A percentile compares a stretch with the other conserved stretches of the same genome.
Evolutionary conservation across 2,113 vertebrate species (phyloP).

Genomic region (Recurvirostra avosetta): DNA sequence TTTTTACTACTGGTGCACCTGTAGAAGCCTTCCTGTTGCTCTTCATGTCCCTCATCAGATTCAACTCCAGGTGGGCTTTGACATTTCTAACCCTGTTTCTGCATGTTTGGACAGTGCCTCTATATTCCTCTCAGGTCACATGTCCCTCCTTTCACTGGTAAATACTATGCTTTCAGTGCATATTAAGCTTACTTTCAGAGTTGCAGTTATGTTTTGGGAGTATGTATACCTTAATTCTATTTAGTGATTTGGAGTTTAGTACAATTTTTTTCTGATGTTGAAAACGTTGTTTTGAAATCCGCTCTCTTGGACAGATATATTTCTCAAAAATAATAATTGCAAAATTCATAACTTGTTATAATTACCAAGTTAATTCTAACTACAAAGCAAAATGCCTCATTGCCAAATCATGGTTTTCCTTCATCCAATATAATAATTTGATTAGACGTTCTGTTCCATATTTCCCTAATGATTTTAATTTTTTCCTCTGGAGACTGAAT

Average conservation of each 20-base stretch:
- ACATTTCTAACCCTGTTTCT: background rate
- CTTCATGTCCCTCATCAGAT: background rate
- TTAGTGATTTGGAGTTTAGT: background rate
- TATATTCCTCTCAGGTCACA: background rate
- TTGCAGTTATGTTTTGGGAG: background rate
- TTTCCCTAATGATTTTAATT: constrained; percentile 56
- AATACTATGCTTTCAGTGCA: background rate
- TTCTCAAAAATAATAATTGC: constrained; percentile 16
- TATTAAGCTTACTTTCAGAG: background rate
- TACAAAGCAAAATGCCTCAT: constrained; percentile 55
- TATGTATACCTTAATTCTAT: background rate
- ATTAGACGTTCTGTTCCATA: constrained; percentile 43
- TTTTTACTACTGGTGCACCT: background rate
- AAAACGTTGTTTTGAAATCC: background rate
- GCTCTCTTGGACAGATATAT: background rate
- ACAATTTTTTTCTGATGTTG: background rate
- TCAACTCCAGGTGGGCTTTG: background rate
- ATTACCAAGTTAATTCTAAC: constrained; percentile 44
- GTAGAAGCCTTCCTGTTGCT: background rate
- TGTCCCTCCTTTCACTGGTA: background rate
- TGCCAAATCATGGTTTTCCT: constrained; percentile 32
- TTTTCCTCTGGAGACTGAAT: constrained; percentile 48
- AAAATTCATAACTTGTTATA: background rate
- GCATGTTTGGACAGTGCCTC: background rate
- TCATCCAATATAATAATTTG: constrained; percentile 44